Conservation (phyloP, 2,113 vertebrate species). For the Neofelis nebulosa region DNA sequence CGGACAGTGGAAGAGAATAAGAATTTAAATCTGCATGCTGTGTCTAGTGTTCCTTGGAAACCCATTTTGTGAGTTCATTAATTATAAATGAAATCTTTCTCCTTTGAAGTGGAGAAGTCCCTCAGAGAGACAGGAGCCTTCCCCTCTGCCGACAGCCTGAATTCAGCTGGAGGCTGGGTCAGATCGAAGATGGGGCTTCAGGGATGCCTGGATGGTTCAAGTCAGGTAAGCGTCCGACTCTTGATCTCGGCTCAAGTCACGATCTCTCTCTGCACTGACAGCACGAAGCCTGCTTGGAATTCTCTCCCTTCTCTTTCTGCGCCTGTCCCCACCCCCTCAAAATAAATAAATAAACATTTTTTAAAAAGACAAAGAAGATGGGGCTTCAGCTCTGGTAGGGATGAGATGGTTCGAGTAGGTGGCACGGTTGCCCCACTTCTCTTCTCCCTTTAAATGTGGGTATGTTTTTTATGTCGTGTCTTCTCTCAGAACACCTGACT, state of each 20-base stretch:
- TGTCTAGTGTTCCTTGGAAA: background rate
- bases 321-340: too few species aligned
- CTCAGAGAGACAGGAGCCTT: background rate
- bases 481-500: background rate
- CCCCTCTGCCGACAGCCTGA: background rate
- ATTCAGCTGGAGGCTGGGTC: background rate
- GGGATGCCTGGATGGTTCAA: too few species aligned
- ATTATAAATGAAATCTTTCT: background rate
- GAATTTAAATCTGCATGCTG: background rate
- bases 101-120: background rate
- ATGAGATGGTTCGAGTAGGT: background rate
- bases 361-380: too few species aligned
- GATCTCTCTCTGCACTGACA: too few species aligned
- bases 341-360: too few species aligned
- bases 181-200: background rate
- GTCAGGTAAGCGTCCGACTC: too few species aligned
- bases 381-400: background rate
- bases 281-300: too few species aligned
- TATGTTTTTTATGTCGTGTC: background rate
- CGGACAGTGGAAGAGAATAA: background rate
- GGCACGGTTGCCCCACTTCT: background rate
- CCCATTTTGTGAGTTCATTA: background rate
- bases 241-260: too few species aligned
- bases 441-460: background rate
- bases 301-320: too few species aligned